Evolutionary conservation across 2,113 vertebrate genomes (phyloP).

Genomic region (Micronisus gabar): DNA sequence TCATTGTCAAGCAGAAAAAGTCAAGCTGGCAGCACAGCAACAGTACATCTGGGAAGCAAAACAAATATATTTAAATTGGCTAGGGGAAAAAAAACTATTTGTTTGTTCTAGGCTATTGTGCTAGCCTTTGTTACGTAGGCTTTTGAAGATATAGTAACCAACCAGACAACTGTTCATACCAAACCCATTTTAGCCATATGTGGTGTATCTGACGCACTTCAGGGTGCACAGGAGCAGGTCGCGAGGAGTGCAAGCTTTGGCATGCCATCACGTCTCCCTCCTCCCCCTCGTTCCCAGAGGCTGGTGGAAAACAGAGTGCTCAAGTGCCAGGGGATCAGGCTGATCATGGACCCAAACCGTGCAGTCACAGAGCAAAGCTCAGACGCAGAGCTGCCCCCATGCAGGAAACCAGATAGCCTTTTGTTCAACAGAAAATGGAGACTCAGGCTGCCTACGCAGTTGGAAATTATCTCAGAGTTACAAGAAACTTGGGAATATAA

Average conservation of each 20-base stretch:
- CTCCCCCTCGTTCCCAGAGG: not conserved
- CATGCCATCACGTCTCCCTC: not conserved
- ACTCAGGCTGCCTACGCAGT: accelerated
- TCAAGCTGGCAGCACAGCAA: not conserved
- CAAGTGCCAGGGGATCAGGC: not conserved
- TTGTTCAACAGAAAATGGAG: not conserved
- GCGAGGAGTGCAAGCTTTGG: not conserved
- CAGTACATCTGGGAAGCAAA: slow-evolving; percentile 14
- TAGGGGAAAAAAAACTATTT: not conserved
- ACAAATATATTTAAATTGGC: not conserved
- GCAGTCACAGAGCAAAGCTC: not conserved
- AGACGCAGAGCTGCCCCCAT: accelerated
- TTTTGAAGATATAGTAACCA: not conserved
- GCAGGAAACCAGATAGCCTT: accelerated
- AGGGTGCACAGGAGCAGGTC: not conserved
- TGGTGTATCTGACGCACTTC: accelerated
- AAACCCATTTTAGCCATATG: not conserved
- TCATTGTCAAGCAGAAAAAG: not conserved
- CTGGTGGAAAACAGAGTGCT: not conserved
- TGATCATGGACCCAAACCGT: accelerated
- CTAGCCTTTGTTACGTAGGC: not conserved
- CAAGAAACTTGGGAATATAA: not conserved
- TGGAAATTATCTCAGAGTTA: not conserved
- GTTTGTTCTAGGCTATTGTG: not conserved
- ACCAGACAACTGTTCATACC: not conserved